phyloP scores from a whole-genome alignment of 2,888 invertebrate species.

The Stenichneumon culpator region DNA sequence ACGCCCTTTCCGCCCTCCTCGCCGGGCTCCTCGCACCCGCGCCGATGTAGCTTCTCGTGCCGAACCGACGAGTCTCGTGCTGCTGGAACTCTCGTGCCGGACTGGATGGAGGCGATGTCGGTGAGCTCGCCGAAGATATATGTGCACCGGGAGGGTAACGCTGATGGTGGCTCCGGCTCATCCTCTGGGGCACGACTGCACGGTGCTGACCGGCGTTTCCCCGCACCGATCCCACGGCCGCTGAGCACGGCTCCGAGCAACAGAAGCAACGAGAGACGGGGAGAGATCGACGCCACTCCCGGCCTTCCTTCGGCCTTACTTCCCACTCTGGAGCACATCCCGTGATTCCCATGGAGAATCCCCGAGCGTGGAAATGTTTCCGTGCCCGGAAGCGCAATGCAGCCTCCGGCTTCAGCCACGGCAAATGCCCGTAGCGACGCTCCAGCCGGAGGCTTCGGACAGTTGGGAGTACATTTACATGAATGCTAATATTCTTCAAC shows the following conservation, averaged over 20 bases:
- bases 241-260: constrained; percentile 20
- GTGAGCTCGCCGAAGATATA: background rate
- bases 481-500: constrained; percentile 39
- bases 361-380: constrained; percentile 1
- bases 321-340: constrained; percentile 26
- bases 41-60: constrained; percentile 19
- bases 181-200: constrained; percentile 26
- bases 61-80: constrained; percentile 12
- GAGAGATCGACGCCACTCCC: constrained; percentile 23
- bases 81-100: constrained; percentile 9
- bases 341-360: constrained; percentile 57
- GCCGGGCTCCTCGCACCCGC: constrained; percentile 29
- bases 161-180: background rate
- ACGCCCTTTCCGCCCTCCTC: constrained; percentile 46
- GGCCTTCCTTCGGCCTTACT: constrained; percentile 17
- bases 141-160: constrained; percentile 7
- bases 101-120: background rate
- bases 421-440: constrained; percentile 38
- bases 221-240: constrained; percentile 52
- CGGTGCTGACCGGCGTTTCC: constrained; percentile 39
- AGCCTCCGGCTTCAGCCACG: constrained; percentile 23
- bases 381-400: constrained; percentile 33
- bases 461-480: constrained; percentile 16
- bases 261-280: constrained; percentile 12
- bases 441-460: background rate